These are phyloP conservation scores for Cebidichthys violaceus DNA, from an alignment of 2,113 vertebrate genomes.

Conservation along the genomic window DNA sequence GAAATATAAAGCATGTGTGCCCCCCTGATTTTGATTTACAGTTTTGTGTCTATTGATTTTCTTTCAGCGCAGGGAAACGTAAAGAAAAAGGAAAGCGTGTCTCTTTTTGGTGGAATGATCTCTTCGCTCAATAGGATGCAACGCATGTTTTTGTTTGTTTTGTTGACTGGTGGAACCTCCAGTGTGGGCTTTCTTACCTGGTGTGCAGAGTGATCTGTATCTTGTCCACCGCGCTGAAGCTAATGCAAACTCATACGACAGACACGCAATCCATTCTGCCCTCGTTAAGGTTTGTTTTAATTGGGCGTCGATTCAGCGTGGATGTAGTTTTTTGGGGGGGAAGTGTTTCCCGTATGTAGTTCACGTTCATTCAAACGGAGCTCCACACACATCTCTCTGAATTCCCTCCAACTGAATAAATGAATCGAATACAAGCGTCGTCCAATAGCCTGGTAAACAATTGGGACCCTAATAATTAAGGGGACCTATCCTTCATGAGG, in stretches of 20 bases:
- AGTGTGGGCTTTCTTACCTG: not conserved
- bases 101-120: rapidly evolving
- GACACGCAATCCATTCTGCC: not conserved
- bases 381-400: not conserved
- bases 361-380: not conserved
- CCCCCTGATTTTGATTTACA: slow-evolving; percentile 11
- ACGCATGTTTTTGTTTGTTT: too few relatives aligned
- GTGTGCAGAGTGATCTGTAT: not conserved
- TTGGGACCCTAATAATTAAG: not conserved
- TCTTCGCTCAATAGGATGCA: not conserved
- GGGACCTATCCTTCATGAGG: too few relatives aligned
- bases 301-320: not conserved
- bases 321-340: not conserved
- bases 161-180: not conserved
- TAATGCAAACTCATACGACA: not conserved
- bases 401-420: not conserved
- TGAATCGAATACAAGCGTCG: not conserved
- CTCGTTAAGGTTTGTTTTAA: not conserved
- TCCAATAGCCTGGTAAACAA: not conserved
- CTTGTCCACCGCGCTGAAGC: not conserved
- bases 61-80: not conserved
- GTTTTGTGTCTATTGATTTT: not conserved
- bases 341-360: not conserved
- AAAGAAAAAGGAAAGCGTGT: not conserved
- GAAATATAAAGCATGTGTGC: slow-evolving; percentile 75